Evolutionary conservation across 37 sponge, comb jelly and placozoan species (phyloP), one percentile per base, ranked within the genome.

Genomic region (Geodia barretti): DNA sequence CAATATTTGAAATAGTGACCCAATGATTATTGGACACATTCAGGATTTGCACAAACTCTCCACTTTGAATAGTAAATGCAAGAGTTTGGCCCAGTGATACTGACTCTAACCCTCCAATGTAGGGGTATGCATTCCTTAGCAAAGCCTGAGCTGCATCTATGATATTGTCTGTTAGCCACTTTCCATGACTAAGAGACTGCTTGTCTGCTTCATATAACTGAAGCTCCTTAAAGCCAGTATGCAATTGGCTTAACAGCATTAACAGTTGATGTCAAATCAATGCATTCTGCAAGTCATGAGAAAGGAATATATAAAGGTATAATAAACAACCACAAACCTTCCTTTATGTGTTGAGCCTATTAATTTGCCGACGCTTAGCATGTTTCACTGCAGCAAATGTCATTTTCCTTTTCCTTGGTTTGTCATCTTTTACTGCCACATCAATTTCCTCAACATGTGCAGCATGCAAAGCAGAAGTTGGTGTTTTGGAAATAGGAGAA

Each of bases 31-130:
- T 36, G 25, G 32, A n/a, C 14, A 41, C 74, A 72, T 72, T 36
- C 39, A 72, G 74, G 26, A 72, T 39, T 39, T 72, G 74, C 20
- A 72, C 74, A 38, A 72, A 72, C 39, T 33, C 41, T 33, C 43
- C 42, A 39, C 9, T 7, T 11, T 38, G 39, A 8, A 72, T 39
- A 11, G 25, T 36, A 72, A 72, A 72, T 72, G 74, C 26, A 11
- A 72, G 43, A 39, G 74, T 72, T 20, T 41, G 28, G 25, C 74
- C 74, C 20, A 72, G 31, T 30, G 74, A 38, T 31, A 38, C 41
- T 23, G 25, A n/a, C 43, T 72, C 32, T n/a, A 72, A 31, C 28
- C 74, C 74, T 38, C 28, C 42, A 9, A 72, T 72, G 31, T 36
- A 17, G 8, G 74, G 41, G 31, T 66, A 17, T 30, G 20, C 20